Evolutionary conservation across 2,113 vertebrate species (phyloP).

Genomic region (Burhinus bistriatus): DNA sequence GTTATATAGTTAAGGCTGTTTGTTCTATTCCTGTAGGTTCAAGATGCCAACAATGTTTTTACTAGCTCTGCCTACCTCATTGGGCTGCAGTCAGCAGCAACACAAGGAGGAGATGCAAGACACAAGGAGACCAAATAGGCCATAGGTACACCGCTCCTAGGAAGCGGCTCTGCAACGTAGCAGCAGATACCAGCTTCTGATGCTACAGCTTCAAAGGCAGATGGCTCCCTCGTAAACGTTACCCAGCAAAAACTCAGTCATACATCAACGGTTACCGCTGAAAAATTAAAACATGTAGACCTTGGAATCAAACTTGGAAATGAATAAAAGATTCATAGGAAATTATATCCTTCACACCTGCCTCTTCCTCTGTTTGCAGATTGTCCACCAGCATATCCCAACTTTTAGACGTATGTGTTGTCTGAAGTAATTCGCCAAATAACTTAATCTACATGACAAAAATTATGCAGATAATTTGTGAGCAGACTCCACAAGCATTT

Average conservation of each 20-base stretch:
- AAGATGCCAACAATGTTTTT: background rate
- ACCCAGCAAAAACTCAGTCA: background rate
- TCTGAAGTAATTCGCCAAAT: background rate
- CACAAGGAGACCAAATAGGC: background rate
- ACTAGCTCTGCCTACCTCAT: background rate
- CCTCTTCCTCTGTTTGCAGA: background rate
- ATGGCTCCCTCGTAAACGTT: background rate
- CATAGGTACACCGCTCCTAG: rapidly evolving
- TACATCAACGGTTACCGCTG: background rate
- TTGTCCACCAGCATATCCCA: background rate
- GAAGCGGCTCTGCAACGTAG: background rate
- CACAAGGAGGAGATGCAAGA: background rate
- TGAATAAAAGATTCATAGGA: background rate
- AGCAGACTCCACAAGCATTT: slow-evolving; percentile 33
- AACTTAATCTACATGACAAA: slow-evolving; percentile 22
- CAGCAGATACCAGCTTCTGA: background rate
- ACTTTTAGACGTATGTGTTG: background rate
- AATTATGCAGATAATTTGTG: slow-evolving; percentile 13
- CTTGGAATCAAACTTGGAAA: background rate
- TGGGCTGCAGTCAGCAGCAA: background rate
- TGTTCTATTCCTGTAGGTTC: background rate
- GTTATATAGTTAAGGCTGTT: background rate
- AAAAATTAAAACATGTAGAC: background rate
- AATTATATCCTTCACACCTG: background rate
- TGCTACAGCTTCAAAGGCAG: background rate